Evolutionary conservation across 2,888 invertebrate species (phyloP), one percentile per base, ranked within the genome.

Genomic region (Rhyacophila evoluta): DNA sequence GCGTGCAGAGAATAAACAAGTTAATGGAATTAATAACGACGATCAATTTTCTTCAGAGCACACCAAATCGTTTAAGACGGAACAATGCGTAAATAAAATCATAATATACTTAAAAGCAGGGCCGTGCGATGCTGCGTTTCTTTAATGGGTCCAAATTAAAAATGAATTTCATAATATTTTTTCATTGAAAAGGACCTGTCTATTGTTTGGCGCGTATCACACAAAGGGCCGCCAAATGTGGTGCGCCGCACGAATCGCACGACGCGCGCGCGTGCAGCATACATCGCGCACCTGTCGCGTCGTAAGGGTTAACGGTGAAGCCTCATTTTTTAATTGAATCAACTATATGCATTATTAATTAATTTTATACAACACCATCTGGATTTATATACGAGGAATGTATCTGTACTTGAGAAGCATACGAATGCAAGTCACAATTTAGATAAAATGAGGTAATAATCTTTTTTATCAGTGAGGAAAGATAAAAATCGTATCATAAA

Each of bases 281-380:
- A 19, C 55, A 55, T 25, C 55, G 19, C 55, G 28, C 77, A 77
- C 77, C 77, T 77, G 77, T 73, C 27, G 19, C 41, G 68, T 2
- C 33, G 27, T 28, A 55, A 55, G 55, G 5, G 55, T 55, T 55
- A 33, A 55, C 55, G 55, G 6, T 25, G 55, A 15, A 10, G 55
- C n/a, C 3, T n/a, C n/a, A n/a, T n/a, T n/a, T n/a, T n/a, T n/a
- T n/a, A n/a, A n/a, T n/a, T n/a, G n/a, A n/a, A n/a, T n/a, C n/a
- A n/a, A n/a, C n/a, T n/a, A n/a, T n/a, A n/a, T n/a, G n/a, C n/a
- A n/a, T n/a, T n/a, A n/a, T n/a, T n/a, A n/a, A n/a, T n/a, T n/a
- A n/a, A n/a, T n/a, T n/a, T n/a, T n/a, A n/a, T n/a, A n/a, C n/a
- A n/a, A n/a, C n/a, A n/a, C n/a, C n/a, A n/a, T n/a, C n/a, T n/a